Base-by-base conservation (phyloP, 1,140 invertebrate genomes). In the Zaprionus nigranus region DNA sequence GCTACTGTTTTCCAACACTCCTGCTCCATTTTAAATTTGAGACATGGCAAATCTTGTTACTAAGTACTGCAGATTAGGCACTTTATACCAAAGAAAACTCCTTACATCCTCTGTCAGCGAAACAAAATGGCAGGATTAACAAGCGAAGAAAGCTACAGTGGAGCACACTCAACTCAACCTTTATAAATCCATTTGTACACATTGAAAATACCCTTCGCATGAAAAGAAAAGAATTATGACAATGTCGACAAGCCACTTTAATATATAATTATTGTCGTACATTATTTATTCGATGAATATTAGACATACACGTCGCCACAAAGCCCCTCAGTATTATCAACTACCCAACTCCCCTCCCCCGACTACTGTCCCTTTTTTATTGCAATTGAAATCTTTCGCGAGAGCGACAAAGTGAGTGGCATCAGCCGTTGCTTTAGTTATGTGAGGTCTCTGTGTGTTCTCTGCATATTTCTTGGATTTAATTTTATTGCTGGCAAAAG, bases 251-350 rank as follows among this genome's bases (percentile, higher is more conserved):
- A 22, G 46, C 20, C 46, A 51, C 46, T 51, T 51, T 24, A 51
- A 51, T 51, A 51, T 51, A 51, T 51, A 51, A 20, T 22, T 51
- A 22, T 51, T 13, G 3, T 22, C 46, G 1, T 51, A 22, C 85
- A 88, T 88, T 85, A 88, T 88, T 88, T 85, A 88, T 88, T 88
- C 85, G 85, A 85, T 90, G 85, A 88, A 85, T 88, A 85, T 88
- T 90, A 90, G 81, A 79, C 68, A 72, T 81, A 70, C 71, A n/a
- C 15, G 65, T 28, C 38, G 71, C 58, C 46, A 69, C 64, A 43
- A 43, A 58, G 75, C 78, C 64, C 71, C 66, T 11, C 69, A 61
- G 78, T 86, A 76, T 64, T 58, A 64, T 79, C 75, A 63, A 43
- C 63, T 53, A 13, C 51, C 43, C 61, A 54, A n/a, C 4, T 20